phyloP scores from a whole-genome alignment of 2,888 invertebrate genomes.

The Tenthredo scrophulariae region DNA sequence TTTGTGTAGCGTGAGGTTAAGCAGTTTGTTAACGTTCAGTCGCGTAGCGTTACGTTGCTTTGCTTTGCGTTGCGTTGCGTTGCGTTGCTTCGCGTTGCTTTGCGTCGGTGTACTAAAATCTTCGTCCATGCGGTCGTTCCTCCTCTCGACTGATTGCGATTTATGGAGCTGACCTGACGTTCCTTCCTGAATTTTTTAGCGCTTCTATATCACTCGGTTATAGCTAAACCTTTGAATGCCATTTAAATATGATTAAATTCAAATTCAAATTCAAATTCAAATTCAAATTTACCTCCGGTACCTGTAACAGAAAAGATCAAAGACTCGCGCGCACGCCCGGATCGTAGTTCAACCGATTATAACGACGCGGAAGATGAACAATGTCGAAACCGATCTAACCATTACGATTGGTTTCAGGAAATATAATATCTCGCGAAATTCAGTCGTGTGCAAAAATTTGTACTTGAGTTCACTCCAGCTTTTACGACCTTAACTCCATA shows the following conservation, averaged over 20 bases:
- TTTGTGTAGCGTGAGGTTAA: constrained; percentile 34
- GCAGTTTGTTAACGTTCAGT: constrained; percentile 36
- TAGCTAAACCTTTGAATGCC: constrained; percentile 29
- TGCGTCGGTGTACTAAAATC: constrained; percentile 33
- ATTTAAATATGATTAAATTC: constrained; percentile 23
- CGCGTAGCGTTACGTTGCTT: neutral
- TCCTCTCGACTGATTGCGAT: constrained; percentile 45
- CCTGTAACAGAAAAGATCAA: neutral
- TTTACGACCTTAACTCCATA: neutral
- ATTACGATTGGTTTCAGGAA: neutral
- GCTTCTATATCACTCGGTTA: neutral
- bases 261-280: constrained; percentile 23
- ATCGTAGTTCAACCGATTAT: neutral
- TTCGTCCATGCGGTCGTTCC: neutral
- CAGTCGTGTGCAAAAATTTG: neutral
- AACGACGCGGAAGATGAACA: neutral
- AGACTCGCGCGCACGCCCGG: neutral
- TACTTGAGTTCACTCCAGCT: neutral
- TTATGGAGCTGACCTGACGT: constrained; percentile 28
- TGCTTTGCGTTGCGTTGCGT: neutral
- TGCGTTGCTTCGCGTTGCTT: neutral
- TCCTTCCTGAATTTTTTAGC: constrained; percentile 4
- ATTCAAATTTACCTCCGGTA: neutral
- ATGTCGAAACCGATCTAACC: neutral
- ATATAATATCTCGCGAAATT: neutral